Conservation (phyloP, 2,797 vertebrate genomes). For the Pelochelys cantorii region DNA sequence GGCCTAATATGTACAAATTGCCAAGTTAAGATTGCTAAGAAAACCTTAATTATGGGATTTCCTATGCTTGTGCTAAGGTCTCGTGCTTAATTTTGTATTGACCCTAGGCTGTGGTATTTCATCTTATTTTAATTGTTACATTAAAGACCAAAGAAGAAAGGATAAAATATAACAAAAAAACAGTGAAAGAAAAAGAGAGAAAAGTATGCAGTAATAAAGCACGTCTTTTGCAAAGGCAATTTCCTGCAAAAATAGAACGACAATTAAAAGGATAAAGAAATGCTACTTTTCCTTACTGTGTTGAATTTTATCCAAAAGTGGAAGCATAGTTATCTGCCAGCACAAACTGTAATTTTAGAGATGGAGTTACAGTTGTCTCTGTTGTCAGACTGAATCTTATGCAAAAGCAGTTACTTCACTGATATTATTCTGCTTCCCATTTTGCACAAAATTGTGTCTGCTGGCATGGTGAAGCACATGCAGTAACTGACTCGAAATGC, state of each 20-base stretch:
- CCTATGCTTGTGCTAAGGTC: background rate
- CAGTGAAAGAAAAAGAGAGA: background rate
- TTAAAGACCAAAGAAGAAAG: background rate
- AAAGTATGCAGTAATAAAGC: background rate
- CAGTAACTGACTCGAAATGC: background rate
- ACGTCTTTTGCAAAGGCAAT: constrained; percentile 8
- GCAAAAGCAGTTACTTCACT: background rate
- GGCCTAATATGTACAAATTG: background rate
- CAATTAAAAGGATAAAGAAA: constrained; percentile 46
- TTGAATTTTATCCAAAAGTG: too few relatives aligned
- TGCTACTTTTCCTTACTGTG: constrained; percentile 36
- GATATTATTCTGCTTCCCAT: background rate
- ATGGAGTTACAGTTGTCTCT: background rate
- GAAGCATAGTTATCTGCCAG: constrained; percentile 33
- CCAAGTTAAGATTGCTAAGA: background rate
- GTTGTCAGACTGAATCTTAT: background rate
- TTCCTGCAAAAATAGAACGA: constrained; percentile 36
- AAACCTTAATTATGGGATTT: constrained; percentile 3
- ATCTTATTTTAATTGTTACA: constrained; percentile 2
- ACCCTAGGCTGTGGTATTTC: background rate
- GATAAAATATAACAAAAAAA: background rate
- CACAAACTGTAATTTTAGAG: background rate
- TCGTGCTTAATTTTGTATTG: background rate
- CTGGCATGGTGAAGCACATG: background rate
- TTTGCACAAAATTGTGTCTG: constrained; percentile 15